Base-by-base conservation (phyloP, 2,888 invertebrate genomes). In the Ectemnius cavifrons region DNA sequence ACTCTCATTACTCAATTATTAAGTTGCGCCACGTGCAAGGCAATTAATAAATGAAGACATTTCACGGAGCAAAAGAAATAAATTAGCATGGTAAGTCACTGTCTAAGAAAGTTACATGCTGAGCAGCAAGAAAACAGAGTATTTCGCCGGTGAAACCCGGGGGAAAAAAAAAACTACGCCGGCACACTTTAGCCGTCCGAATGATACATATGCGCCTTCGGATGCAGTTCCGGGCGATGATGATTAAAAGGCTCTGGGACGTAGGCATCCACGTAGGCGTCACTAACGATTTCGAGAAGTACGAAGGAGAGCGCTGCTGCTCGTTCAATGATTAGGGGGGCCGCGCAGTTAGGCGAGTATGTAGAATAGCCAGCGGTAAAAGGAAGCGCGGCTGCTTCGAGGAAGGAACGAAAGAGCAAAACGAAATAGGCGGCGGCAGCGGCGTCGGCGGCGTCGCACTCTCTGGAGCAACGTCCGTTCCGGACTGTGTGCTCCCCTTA, bases 381-480 rank as follows among this genome's bases (percentile, higher is more conserved):
- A 52, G n/a, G 13, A 14, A 52, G 13, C 23, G 23, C 23, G 52
- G 5, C 52, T 52, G 52, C 14, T 16, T 14, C 8, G 28, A 56
- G 57, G 52, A 68, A 64, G 68, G 52, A 73, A 58, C 23, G 67
- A 63, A 20, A n/a, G 59, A 37, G 47, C 52, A 56, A 49, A 37
- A 57, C 63, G 52, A 58, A 47, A 63, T 27, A 45, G 59, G 37
- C 52, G 61, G 65, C 64, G 37, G 57, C 68, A 69, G 47, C 68
- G 57, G 57, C 67, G n/a, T n/a, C n/a, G 62, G 46, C 63, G 63
- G 71, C 74, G 77, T 75, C 68, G 80, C 69, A 59, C 68, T 87
- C 37, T 37, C 71, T 77, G 65, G 90, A 85, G 89, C 90, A 90
- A 90, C 81, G 90, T 85, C 78, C 90, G 89, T 90, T 90, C 89